A percentile compares a stretch with the other conserved stretches of the same genome.
Conservation (phyloP, 92 coral and sea anemone genomes). For the Heteractis magnifica region DNA sequence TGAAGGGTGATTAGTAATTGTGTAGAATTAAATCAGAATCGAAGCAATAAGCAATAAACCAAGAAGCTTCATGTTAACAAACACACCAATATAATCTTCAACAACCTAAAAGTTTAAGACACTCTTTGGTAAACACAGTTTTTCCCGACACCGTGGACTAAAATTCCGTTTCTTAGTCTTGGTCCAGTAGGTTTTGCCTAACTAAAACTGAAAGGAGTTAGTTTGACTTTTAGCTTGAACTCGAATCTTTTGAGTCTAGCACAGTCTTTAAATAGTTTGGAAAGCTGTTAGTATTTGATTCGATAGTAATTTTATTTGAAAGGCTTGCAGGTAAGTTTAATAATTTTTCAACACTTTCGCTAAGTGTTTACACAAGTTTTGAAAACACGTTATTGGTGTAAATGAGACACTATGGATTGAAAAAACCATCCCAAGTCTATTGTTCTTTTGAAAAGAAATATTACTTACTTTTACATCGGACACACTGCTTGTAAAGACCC, state of each 20-base stretch:
- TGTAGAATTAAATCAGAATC: too few species aligned
- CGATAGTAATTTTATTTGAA: too few species aligned
- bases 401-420: neutral
- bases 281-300: neutral
- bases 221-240: slow-evolving; percentile 2
- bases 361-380: neutral
- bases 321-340: neutral
- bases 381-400: neutral
- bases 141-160: neutral
- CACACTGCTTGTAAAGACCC: slow-evolving; percentile 93
- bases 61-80: neutral
- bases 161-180: neutral
- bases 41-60: too few species aligned
- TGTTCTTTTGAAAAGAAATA: slow-evolving; percentile 1
- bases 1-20: neutral
- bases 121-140: neutral
- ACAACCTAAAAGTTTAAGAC: neutral
- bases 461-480: slow-evolving; percentile 95
- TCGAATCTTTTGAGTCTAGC: neutral
- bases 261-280: neutral
- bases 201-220: neutral
- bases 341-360: neutral
- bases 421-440: neutral
- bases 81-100: neutral
- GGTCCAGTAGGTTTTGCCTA: neutral